Evolutionary conservation across 2,888 invertebrate genomes (phyloP).

Genomic region (Tineola bisselliella): DNA sequence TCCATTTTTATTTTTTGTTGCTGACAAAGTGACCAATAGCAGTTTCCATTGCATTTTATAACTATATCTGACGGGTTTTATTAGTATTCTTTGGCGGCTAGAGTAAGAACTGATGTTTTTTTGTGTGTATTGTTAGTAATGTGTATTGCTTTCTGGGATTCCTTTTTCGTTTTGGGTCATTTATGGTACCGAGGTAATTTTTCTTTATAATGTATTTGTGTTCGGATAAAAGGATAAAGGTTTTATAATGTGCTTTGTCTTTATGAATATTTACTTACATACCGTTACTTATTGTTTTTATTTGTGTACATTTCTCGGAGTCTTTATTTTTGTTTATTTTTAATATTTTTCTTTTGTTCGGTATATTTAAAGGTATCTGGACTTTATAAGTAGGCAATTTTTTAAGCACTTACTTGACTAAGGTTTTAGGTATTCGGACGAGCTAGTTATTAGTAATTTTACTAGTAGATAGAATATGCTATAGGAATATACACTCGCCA

Average conservation of each 20-base stretch:
- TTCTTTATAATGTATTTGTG: neutral
- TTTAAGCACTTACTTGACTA: too few species aligned
- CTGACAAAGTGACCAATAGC: conserved; percentile 6
- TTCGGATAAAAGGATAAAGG: neutral
- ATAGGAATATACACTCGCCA: too few species aligned
- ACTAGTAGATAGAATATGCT: too few species aligned
- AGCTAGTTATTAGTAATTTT: too few species aligned
- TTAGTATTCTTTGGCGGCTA: neutral
- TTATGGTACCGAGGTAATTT: neutral
- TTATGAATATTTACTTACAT: neutral
- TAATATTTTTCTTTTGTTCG: too few species aligned
- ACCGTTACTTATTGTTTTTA: conserved; percentile 2
- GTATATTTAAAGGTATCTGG: too few species aligned
- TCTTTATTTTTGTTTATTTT: conserved; percentile 8
- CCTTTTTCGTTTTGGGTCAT: neutral
- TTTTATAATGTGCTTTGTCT: neutral
- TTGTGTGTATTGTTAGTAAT: neutral
- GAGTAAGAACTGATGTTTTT: neutral
- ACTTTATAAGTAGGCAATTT: too few species aligned
- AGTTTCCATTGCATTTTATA: neutral
- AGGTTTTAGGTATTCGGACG: too few species aligned
- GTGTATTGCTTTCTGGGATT: neutral
- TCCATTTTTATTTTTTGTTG: neutral
- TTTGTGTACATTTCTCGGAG: conserved; percentile 3
- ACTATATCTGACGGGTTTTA: neutral